Evolutionary conservation across 1,140 invertebrate genomes (phyloP).

Genomic region (Chelonus insularis): DNA sequence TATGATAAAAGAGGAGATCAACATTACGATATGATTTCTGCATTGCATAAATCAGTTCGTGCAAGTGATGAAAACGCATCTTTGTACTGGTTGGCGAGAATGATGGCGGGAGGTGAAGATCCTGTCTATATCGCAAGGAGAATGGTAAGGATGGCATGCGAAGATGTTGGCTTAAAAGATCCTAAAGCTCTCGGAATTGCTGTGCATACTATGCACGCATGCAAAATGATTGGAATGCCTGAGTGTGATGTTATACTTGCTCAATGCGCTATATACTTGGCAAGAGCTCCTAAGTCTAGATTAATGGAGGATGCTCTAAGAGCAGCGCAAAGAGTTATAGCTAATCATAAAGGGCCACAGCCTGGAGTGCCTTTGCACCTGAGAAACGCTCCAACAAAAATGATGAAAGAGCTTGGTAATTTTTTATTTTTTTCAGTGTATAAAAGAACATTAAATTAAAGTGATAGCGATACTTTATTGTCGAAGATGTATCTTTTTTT

Average conservation of each 20-base stretch:
- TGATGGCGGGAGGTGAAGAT: constrained; percentile 81
- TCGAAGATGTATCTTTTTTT: neutral
- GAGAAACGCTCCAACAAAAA: constrained; percentile 77
- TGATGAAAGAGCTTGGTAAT: constrained; percentile 76
- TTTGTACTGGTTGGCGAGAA: constrained; percentile 81
- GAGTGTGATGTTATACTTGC: constrained; percentile 78
- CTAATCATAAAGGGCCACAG: constrained; percentile 68
- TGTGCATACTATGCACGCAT: constrained; percentile 75
- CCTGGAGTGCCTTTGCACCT: constrained; percentile 76
- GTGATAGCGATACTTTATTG: neutral
- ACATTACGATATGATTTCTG: constrained; percentile 83
- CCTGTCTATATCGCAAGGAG: constrained; percentile 80
- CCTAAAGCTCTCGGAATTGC: constrained; percentile 66
- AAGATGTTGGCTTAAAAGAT: constrained; percentile 71
- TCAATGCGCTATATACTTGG: constrained; percentile 76
- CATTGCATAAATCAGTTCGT: constrained; percentile 83
- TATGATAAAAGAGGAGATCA: constrained; percentile 82
- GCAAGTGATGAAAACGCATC: constrained; percentile 81
- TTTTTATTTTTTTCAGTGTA: constrained; percentile 5
- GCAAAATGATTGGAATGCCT: constrained; percentile 81
- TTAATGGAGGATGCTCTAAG: constrained; percentile 71
- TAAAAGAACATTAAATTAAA: neutral
- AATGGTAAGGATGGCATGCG: constrained; percentile 74
- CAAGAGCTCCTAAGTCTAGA: constrained; percentile 74
- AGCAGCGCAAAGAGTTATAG: constrained; percentile 63